phyloP scores from a whole-genome alignment of 1,140 invertebrate genomes.

The Drosophila subobscura region DNA sequence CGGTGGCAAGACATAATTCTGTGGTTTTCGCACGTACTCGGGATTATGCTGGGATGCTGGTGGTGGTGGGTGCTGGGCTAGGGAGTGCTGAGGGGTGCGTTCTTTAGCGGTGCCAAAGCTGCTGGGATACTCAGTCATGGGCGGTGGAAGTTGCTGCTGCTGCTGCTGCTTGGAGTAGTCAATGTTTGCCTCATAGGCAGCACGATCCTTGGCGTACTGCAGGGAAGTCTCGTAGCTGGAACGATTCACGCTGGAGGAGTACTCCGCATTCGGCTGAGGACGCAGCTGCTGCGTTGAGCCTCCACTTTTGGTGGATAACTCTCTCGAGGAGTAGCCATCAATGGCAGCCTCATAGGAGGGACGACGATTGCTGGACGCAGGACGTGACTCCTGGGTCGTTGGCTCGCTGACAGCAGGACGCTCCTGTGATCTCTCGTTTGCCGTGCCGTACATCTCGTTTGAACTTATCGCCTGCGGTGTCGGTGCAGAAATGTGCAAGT shows the following conservation, averaged over 20 bases:
- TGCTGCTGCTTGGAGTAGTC: slow-evolving; percentile 8
- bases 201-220: too few relatives aligned
- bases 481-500: slow-evolving; percentile 80
- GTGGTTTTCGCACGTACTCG: slow-evolving; percentile 48
- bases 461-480: slow-evolving; percentile 76
- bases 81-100: slow-evolving; percentile 28
- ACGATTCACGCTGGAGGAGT: background rate
- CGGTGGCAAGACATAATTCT: slow-evolving; percentile 65
- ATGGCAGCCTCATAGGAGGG: too few relatives aligned
- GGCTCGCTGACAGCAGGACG: background rate
- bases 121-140: slow-evolving; percentile 13
- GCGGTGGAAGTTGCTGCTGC: slow-evolving; percentile 15
- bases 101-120: slow-evolving; percentile 38
- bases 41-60: slow-evolving; percentile 40
- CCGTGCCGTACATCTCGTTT: slow-evolving; percentile 43
- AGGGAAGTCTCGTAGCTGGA: too few relatives aligned
- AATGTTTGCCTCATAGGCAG: too few relatives aligned
- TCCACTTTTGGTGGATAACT: background rate
- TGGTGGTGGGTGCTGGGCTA: slow-evolving; percentile 1
- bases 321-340: background rate
- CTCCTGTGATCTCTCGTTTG: slow-evolving; percentile 21
- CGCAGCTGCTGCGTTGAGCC: slow-evolving; percentile 25
- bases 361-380: too few relatives aligned
- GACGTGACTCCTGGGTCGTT: slow-evolving; percentile 6
- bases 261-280: slow-evolving; percentile 16